Percentiles rank a stretch among this genome's conserved stretches.
These are phyloP conservation scores for Drosophila ironensis DNA, from an alignment of 1,140 invertebrate genomes.

Conservation along the genomic window DNA sequence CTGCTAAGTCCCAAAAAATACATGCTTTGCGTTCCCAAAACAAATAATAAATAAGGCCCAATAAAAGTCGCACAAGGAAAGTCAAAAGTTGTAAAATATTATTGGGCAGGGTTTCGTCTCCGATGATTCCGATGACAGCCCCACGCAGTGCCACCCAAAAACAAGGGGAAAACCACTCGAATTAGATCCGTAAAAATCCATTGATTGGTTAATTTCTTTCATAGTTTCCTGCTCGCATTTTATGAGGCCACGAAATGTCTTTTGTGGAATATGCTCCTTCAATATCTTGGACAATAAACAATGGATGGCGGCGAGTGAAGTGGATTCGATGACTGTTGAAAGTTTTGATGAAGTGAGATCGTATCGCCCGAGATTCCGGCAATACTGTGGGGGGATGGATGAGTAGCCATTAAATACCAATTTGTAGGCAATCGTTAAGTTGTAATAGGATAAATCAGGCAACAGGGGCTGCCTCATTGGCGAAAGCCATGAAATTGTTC, in stretches of 20 bases:
- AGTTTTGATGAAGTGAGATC: slow-evolving; percentile 73
- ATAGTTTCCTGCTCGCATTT: slow-evolving; percentile 54
- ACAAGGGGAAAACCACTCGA: slow-evolving; percentile 1
- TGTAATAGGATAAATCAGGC: slow-evolving; percentile 35
- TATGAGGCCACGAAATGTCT: slow-evolving; percentile 34
- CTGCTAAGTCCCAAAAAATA: background rate
- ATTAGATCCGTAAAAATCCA: slow-evolving; percentile 28
- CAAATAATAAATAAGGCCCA: slow-evolving; percentile 26
- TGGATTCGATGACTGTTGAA: slow-evolving; percentile 62
- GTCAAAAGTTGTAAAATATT: slow-evolving; percentile 51
- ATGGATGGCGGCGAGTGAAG: slow-evolving; percentile 40
- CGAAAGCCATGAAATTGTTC: slow-evolving; percentile 36
- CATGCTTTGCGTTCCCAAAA: background rate
- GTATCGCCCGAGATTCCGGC: slow-evolving; percentile 33
- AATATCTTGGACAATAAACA: slow-evolving; percentile 62
- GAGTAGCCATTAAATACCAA: slow-evolving; percentile 59
- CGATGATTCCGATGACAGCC: slow-evolving; percentile 25
- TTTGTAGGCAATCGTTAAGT: slow-evolving; percentile 56
- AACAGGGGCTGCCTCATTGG: background rate
- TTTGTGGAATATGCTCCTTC: slow-evolving; percentile 27
- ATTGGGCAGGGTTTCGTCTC: slow-evolving; percentile 22
- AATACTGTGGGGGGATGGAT: too few species aligned
- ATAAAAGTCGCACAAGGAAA: slow-evolving; percentile 40
- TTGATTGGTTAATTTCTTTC: slow-evolving; percentile 72
- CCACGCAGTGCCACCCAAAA: slow-evolving; percentile 66